Percentiles rank a stretch among this genome's conserved stretches.
These are phyloP conservation scores for Calypte anna DNA, from an alignment of 2,113 vertebrate genomes.

Conservation along the genomic window DNA sequence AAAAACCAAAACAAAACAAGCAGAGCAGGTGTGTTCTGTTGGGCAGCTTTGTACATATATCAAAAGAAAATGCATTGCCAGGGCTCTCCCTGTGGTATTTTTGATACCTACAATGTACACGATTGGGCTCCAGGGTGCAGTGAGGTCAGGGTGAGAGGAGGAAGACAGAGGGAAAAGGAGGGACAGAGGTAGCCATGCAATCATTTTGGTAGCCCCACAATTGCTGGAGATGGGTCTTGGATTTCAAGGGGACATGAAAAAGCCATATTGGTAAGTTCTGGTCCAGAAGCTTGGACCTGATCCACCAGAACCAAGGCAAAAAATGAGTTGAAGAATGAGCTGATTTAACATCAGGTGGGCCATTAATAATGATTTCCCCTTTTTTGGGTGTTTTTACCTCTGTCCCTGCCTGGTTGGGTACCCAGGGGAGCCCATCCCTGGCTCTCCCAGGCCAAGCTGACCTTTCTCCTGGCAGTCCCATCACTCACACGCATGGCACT, in stretches of 20 bases:
- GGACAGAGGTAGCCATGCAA: not conserved
- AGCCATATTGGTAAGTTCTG: not conserved
- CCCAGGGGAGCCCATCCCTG: not conserved
- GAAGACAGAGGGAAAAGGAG: not conserved
- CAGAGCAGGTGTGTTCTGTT: not conserved
- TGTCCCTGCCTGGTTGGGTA: not conserved
- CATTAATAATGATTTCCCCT: not conserved
- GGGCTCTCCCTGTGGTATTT: not conserved
- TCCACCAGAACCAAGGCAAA: not conserved
- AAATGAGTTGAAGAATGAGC: not conserved
- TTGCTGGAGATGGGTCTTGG: not conserved
- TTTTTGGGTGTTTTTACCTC: not conserved
- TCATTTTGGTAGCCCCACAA: not conserved
- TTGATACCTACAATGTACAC: fast-evolving
- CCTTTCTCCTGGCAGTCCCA: not conserved
- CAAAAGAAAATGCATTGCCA: not conserved
- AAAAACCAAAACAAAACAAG: not conserved
- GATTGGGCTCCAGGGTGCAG: not conserved
- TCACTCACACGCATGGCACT: not conserved
- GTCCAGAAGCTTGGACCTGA: not conserved
- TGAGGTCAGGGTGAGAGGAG: fast-evolving
- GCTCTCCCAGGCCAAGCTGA: not conserved
- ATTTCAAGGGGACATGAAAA: not conserved
- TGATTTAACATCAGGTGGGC: not conserved
- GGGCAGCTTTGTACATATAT: not conserved